phyloP scores from a whole-genome alignment of 1,140 invertebrate genomes.

The Aphidius gifuensis region DNA sequence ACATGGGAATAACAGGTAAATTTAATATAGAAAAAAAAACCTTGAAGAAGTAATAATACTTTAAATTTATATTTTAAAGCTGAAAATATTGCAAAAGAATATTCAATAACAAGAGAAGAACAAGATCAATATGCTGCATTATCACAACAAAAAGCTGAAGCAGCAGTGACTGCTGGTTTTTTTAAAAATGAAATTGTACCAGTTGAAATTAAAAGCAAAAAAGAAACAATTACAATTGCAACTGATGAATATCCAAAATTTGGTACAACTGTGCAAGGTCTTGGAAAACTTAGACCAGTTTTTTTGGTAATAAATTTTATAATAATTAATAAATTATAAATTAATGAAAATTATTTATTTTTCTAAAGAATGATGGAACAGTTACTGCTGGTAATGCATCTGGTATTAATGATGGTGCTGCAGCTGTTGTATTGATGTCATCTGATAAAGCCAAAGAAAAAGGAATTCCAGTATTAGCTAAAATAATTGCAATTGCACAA shows the following conservation, averaged over 20 bases:
- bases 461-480: slow-evolving; percentile 60
- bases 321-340: neutral
- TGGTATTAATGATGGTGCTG: slow-evolving; percentile 85
- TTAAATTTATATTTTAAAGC: slow-evolving; percentile 50
- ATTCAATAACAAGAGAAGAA: slow-evolving; percentile 65
- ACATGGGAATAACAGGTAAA: slow-evolving; percentile 84
- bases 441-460: slow-evolving; percentile 54
- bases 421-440: slow-evolving; percentile 72
- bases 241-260: slow-evolving; percentile 69
- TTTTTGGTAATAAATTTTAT: slow-evolving; percentile 60
- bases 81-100: slow-evolving; percentile 77
- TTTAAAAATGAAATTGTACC: slow-evolving; percentile 74
- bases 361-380: slow-evolving; percentile 57
- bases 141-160: slow-evolving; percentile 71
- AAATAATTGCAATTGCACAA: slow-evolving; percentile 66
- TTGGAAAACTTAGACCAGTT: slow-evolving; percentile 63
- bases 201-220: slow-evolving; percentile 57
- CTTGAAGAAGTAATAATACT: neutral
- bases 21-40: neutral
- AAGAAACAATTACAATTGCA: slow-evolving; percentile 55
- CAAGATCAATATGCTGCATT: slow-evolving; percentile 73
- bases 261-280: slow-evolving; percentile 59
- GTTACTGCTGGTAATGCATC: slow-evolving; percentile 79
- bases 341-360: slow-evolving; percentile 7
- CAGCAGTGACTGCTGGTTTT: slow-evolving; percentile 62